Conservation (phyloP, 2,888 invertebrate genomes). For the Slavum lentiscoides region DNA sequence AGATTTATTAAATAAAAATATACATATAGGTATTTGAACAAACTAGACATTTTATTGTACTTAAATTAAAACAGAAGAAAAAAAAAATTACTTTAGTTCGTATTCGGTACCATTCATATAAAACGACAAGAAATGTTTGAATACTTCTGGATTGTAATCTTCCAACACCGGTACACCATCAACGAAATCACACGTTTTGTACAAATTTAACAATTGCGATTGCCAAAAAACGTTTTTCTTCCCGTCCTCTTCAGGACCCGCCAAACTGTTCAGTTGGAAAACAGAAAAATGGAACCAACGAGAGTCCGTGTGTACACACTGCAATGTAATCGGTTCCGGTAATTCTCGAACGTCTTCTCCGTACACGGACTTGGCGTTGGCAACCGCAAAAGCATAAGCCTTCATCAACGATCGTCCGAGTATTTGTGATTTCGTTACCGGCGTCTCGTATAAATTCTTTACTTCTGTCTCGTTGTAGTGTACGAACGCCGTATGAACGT, state of each 20-base stretch:
- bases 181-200: constrained; percentile 68
- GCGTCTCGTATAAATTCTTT: constrained; percentile 70
- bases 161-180: constrained; percentile 69
- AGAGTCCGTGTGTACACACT: constrained; percentile 82
- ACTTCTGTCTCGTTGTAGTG: constrained; percentile 70
- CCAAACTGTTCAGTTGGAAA: constrained; percentile 80
- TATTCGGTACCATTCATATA: constrained; percentile 62
- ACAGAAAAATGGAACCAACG: constrained; percentile 78
- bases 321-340: constrained; percentile 78
- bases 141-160: constrained; percentile 78
- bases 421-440: constrained; percentile 71
- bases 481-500: constrained; percentile 78
- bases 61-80: constrained; percentile 19
- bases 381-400: constrained; percentile 75
- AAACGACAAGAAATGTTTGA: constrained; percentile 77
- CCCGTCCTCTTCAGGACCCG: constrained; percentile 59
- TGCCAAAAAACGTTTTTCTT: constrained; percentile 82
- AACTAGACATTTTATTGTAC: constrained; percentile 21
- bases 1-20: background rate
- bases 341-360: constrained; percentile 72
- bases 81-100: constrained; percentile 17
- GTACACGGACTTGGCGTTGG: constrained; percentile 74
- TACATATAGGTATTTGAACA: constrained; percentile 6
- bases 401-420: constrained; percentile 72
- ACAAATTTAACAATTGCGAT: constrained; percentile 67